These are phyloP conservation scores for Melopsittacus undulatus DNA, from an alignment of 2,797 vertebrate genomes.

Conservation along the genomic window DNA sequence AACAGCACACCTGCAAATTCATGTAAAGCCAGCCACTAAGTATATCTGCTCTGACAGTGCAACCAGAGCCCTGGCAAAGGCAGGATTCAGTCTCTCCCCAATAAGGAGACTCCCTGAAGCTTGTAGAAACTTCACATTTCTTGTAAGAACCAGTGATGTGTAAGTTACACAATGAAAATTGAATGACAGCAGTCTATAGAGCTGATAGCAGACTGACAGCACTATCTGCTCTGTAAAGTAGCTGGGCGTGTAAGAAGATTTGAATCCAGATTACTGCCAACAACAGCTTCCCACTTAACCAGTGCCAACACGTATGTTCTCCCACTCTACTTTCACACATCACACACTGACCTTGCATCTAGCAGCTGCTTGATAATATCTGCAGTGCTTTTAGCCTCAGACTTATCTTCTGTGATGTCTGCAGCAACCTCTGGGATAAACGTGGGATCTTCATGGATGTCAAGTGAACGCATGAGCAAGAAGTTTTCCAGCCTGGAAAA, in stretches of 20 bases:
- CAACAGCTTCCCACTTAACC: neutral
- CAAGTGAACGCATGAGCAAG: slow-evolving; percentile 53
- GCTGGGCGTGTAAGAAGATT: neutral
- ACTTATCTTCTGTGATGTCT: neutral
- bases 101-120: neutral
- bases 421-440: slow-evolving; percentile 59
- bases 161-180: neutral
- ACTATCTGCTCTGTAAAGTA: neutral
- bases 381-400: neutral
- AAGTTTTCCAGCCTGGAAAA: slow-evolving; percentile 62
- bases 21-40: neutral
- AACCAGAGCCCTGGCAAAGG: neutral
- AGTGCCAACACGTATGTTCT: fast-evolving
- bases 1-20: neutral
- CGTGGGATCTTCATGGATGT: slow-evolving; percentile 66
- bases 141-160: neutral
- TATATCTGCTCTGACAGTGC: neutral
- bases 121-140: neutral
- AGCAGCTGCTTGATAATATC: slow-evolving; percentile 37
- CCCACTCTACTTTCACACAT: neutral
- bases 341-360: slow-evolving; percentile 37
- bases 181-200: neutral
- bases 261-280: neutral
- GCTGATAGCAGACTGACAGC: neutral
- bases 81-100: neutral